phyloP scores from a whole-genome alignment of 2,888 invertebrate species.

The Siphlonurus alternatus region DNA sequence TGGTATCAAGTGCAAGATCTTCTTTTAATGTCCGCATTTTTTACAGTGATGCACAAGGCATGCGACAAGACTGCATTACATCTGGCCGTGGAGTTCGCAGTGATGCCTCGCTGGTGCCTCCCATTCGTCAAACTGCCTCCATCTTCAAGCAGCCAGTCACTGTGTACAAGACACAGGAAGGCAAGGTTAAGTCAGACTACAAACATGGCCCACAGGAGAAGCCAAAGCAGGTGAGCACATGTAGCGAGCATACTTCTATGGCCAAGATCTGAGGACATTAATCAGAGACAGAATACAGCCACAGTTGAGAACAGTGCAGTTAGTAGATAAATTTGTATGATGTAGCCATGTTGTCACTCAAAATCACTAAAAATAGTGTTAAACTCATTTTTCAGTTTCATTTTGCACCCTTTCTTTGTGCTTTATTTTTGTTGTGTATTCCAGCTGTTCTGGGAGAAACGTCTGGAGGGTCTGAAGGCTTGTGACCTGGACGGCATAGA shows the following conservation, averaged over 20 bases:
- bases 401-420: too few species aligned
- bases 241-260: not conserved
- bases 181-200: conserved; percentile 71
- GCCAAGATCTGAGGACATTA: too few species aligned
- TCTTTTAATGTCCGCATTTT: too few species aligned
- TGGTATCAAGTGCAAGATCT: too few species aligned
- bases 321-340: too few species aligned
- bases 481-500: conserved; percentile 74
- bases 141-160: conserved; percentile 99
- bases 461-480: conserved; percentile 60
- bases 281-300: too few species aligned
- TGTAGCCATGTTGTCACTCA: too few species aligned
- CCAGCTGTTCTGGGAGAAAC: conserved; percentile 39
- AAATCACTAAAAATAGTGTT: too few species aligned
- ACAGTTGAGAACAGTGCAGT: too few species aligned
- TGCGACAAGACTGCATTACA: not conserved
- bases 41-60: not conserved
- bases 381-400: too few species aligned
- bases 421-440: too few species aligned
- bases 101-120: conserved; percentile 81
- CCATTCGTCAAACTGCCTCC: conserved; percentile 92
- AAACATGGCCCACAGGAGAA: conserved; percentile 87
- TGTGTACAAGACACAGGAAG: conserved; percentile 76
- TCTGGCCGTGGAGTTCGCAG: conserved; percentile 49
- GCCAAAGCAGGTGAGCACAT: conserved; percentile 61